Base-by-base conservation (phyloP, 1,140 invertebrate genomes). In the Papilio machaon region DNA sequence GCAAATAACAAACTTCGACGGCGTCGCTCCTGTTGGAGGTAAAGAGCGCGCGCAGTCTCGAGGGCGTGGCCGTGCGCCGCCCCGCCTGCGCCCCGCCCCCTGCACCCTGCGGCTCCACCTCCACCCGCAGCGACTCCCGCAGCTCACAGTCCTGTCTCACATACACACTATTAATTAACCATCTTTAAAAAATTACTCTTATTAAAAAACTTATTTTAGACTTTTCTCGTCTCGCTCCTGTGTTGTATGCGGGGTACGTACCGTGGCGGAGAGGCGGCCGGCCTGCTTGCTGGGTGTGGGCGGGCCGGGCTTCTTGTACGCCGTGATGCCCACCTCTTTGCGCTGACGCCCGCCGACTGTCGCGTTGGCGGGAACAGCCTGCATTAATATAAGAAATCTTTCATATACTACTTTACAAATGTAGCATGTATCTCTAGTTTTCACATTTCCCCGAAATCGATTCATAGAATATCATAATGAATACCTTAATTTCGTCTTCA, bases 221-320 rank as follows among this genome's bases (percentile, higher is more conserved):
- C 23, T 30, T 43, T 4, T 43, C 38, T 4, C 38, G 7, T 1
- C 38, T 6, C 38, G 1, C 3, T 43, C 38, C 38, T 43, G 38
- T 43, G 7, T 43, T 43, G 38, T 43, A 10, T 15, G 23, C 3
- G 30, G 4, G 67, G 17, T 43, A 88, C 85, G 75, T 82, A 94
- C 92, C 67, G 92, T 94, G 43, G 92, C 92, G 7, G 97, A 97
- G 13, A 96, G 88, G 82, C 97, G 95, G 1, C 97, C 97, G n/a
- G 97, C 97, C 90, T 97, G 96, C 93, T 97, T 97, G 91, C 97
- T 97, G 4, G 97, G 97, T 9, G 97, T 98, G 15, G 97, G 97
- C 70, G 97, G 97, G 7, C 97, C 97, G 1, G 97, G 97, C 90
- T 96, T 97, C 94, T 97, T 97, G 90, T 98, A 98, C 0, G 97